phyloP scores from a whole-genome alignment of 2,888 invertebrate species.

The Amphiduros pacificus region DNA sequence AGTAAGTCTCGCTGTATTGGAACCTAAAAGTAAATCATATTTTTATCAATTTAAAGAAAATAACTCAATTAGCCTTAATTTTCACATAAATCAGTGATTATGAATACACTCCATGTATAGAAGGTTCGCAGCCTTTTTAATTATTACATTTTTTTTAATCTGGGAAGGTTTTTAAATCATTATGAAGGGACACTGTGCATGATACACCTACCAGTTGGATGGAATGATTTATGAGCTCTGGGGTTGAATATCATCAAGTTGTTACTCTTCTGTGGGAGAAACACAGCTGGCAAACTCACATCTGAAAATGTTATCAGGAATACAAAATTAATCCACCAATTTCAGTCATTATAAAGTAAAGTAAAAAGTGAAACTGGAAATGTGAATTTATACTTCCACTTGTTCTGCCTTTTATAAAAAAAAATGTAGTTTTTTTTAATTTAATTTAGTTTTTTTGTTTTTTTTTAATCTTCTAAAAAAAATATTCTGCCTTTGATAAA shows the following conservation, averaged over 20 bases:
- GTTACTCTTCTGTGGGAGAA: conserved; percentile 53
- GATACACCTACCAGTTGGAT: conserved; percentile 45
- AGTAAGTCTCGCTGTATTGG: conserved; percentile 44
- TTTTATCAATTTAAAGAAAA: not conserved
- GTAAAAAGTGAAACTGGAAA: no score
- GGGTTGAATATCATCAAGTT: conserved; percentile 53
- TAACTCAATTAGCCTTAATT: not conserved
- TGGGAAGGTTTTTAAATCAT: not conserved
- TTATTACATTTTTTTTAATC: not conserved
- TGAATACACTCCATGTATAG: not conserved
- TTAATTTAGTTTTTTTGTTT: no score
- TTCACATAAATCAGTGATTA: not conserved
- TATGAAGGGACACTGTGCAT: not conserved
- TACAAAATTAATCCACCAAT: no score
- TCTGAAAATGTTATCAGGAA: conserved; percentile 35
- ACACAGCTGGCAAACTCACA: conserved; percentile 57
- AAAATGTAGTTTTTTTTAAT: no score
- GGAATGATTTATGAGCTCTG: conserved; percentile 57
- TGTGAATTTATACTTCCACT: no score
- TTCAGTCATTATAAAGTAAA: not conserved
- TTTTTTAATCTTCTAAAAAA: no score
- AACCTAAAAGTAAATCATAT: conserved; percentile 37
- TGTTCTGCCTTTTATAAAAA: no score
- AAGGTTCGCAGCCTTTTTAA: no score
- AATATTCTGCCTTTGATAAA: no score